Evolutionary conservation across 2,888 invertebrate species (phyloP).

Genomic region (Smittia aterrima): DNA sequence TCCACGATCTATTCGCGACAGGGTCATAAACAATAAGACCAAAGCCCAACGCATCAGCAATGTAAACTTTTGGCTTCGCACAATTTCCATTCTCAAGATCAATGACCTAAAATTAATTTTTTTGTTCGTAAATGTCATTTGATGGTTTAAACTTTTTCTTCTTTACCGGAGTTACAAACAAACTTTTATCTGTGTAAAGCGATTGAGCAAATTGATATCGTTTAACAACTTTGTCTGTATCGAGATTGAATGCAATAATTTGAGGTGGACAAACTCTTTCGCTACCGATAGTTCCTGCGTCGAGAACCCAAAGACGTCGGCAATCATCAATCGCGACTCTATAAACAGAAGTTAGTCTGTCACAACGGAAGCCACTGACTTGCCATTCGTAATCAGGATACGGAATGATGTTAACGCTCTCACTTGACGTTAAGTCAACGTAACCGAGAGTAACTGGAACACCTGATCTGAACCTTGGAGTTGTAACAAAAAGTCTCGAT

Average conservation of each 20-base stretch:
- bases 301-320: conserved; percentile 59
- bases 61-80: conserved; percentile 60
- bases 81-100: conserved; percentile 55
- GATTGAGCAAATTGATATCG: conserved; percentile 50
- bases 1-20: conserved; percentile 57
- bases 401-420: conserved; percentile 49
- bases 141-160: not conserved
- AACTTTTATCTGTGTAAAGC: conserved; percentile 48
- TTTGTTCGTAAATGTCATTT: not conserved
- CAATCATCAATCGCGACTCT: conserved; percentile 65
- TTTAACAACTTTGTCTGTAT: conserved; percentile 56
- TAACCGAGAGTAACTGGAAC: conserved; percentile 68
- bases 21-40: conserved; percentile 64
- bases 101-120: not conserved
- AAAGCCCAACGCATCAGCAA: conserved; percentile 63
- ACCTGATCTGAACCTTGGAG: conserved; percentile 70
- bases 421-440: not conserved
- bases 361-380: conserved; percentile 59
- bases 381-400: conserved; percentile 69
- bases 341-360: conserved; percentile 71
- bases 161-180: conserved; percentile 49
- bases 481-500: conserved; percentile 68
- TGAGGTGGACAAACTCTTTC: conserved; percentile 67
- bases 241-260: conserved; percentile 68
- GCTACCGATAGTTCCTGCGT: conserved; percentile 61